A percentile compares a stretch with the other conserved stretches of the same genome.
These are phyloP conservation scores for Papilio polyxenes DNA, from an alignment of 1,140 invertebrate species.

Conservation along the genomic window DNA sequence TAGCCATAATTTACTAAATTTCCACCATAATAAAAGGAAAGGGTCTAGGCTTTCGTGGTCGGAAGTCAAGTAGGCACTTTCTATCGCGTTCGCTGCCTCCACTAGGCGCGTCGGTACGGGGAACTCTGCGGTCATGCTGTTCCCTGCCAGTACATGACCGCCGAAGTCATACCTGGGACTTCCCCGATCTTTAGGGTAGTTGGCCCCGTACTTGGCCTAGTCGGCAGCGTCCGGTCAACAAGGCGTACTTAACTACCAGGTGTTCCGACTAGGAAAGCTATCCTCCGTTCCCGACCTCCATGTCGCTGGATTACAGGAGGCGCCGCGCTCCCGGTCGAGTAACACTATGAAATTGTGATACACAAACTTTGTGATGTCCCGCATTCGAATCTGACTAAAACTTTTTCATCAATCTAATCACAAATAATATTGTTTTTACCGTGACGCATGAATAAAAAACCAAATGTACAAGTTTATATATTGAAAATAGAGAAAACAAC, in stretches of 20 bases:
- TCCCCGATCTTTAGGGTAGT: not conserved
- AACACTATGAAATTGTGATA: not conserved
- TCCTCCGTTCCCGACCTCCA: constrained; percentile 22
- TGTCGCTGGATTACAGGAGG: constrained; percentile 16
- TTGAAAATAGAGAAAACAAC: not conserved
- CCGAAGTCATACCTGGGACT: constrained; percentile 17
- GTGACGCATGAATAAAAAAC: not conserved
- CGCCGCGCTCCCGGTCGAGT: constrained; percentile 1
- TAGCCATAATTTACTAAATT: too few relatives aligned
- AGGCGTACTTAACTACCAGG: constrained; percentile 9
- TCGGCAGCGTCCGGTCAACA: not conserved
- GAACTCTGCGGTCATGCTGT: not conserved
- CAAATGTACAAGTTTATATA: not conserved
- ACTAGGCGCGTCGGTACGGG: not conserved
- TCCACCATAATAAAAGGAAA: not conserved
- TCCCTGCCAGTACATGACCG: not conserved
- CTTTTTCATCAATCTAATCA: not conserved
- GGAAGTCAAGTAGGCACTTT: constrained; percentile 9
- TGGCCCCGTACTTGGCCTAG: not conserved
- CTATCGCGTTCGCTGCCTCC: not conserved
- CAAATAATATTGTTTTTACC: not conserved
- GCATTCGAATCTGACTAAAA: not conserved
- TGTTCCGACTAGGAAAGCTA: not conserved
- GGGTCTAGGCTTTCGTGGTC: not conserved
- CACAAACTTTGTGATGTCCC: not conserved